Conservation (phyloP, 2,797 vertebrate genomes). For the Liparis tanakae region DNA sequence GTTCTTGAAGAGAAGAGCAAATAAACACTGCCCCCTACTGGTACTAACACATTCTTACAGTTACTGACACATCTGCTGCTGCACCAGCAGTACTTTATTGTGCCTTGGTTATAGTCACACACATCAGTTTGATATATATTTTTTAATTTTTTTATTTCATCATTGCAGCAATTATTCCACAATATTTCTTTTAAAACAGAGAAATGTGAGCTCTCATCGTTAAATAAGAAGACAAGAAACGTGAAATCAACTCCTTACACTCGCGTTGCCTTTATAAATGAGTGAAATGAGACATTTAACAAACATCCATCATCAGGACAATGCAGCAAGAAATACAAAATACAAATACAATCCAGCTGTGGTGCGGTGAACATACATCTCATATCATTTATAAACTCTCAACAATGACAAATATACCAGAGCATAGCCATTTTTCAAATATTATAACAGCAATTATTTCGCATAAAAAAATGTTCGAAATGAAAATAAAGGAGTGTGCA, state of each 20-base stretch:
- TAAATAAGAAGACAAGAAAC: neutral
- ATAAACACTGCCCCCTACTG: constrained; percentile 77
- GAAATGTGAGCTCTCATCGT: neutral
- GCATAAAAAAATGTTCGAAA: neutral
- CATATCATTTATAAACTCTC: neutral
- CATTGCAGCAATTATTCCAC: neutral
- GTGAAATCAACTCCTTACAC: neutral
- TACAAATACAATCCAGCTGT: neutral
- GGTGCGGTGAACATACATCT: neutral
- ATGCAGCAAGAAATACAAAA: neutral
- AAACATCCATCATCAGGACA: neutral
- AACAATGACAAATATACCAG: neutral
- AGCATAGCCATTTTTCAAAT: neutral
- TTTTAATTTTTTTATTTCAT: constrained; percentile 4
- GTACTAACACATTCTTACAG: constrained; percentile 25
- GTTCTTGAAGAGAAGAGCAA: constrained; percentile 7
- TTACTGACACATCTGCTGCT: neutral
- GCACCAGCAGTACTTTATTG: neutral
- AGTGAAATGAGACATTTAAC: neutral
- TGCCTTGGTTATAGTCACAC: constrained; percentile 3
- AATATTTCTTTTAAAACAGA: neutral
- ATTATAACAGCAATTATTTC: neutral
- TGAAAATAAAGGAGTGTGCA: neutral
- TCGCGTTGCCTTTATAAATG: neutral
- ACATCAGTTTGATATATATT: neutral